Percentiles rank a stretch among this genome's conserved stretches.
Conservation (phyloP, 2,113 vertebrate genomes). For the Terrapene triunguis region DNA sequence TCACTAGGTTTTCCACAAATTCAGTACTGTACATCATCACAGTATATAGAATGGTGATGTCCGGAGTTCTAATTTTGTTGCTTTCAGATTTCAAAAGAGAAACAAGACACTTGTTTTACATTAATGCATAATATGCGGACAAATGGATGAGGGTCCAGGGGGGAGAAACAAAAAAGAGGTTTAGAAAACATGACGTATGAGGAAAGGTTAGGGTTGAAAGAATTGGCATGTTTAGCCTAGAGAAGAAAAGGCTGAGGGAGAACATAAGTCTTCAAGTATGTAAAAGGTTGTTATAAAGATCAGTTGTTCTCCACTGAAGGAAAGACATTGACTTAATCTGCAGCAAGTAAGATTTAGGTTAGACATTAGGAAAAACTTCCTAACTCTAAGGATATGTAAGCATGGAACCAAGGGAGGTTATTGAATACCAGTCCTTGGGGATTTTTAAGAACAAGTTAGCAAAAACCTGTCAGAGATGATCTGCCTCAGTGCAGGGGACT, state of each 20-base stretch:
- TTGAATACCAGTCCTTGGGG: no score
- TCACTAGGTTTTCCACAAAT: background rate
- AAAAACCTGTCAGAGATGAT: no score
- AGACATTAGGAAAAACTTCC: no score
- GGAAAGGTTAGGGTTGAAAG: background rate
- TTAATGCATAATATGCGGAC: background rate
- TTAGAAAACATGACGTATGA: background rate
- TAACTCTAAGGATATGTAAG: no score
- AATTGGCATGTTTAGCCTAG: background rate
- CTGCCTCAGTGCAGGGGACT: no score
- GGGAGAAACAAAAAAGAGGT: background rate
- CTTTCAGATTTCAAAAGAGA: background rate
- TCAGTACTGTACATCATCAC: background rate
- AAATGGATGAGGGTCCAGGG: background rate
- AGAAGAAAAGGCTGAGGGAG: background rate
- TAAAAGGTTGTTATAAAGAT: no score
- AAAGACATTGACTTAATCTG: no score
- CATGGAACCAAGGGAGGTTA: no score
- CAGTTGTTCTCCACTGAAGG: no score
- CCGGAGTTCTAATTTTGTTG: background rate
- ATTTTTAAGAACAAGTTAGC: no score
- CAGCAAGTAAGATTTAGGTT: no score
- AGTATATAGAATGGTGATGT: background rate
- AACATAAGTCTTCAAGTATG: background rate
- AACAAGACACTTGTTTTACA: background rate